Evolutionary conservation across 2,797 vertebrate genomes (phyloP).

Genomic region (Cebuella pygmaea): DNA sequence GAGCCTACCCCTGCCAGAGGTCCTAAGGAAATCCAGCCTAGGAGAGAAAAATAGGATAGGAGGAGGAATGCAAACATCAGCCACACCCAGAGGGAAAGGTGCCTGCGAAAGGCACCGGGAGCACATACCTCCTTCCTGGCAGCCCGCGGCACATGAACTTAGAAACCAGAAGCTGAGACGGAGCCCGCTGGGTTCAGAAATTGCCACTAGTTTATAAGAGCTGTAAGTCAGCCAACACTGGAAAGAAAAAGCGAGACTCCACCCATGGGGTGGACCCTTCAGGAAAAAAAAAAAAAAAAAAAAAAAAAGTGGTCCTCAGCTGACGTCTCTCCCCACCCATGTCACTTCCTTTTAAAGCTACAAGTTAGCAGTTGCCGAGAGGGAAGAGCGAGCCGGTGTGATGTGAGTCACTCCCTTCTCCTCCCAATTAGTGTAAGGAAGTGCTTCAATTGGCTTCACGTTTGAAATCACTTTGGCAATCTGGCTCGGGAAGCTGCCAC

Average conservation of each 20-base stretch:
- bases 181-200: constrained; percentile 40
- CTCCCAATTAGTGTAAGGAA: neutral
- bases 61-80: neutral
- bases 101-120: neutral
- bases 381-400: neutral
- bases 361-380: neutral
- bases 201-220: constrained; percentile 76
- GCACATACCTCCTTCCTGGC: constrained; percentile 82
- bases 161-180: neutral
- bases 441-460: neutral
- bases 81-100: constrained; percentile 51
- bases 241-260: constrained; percentile 82
- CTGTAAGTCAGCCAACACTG: constrained; percentile 73
- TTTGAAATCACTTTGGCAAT: neutral
- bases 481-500: neutral
- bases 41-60: neutral
- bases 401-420: neutral
- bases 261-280: constrained; percentile 84
- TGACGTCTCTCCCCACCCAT: constrained; percentile 79
- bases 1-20: constrained; percentile 26
- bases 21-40: neutral
- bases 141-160: constrained; percentile 50
- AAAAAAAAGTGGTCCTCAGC: constrained; percentile 77
- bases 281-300: neutral
- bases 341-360: constrained; percentile 86